phyloP scores from a whole-genome alignment of 2,113 vertebrate species.

The Phrynosoma platyrhinos region DNA sequence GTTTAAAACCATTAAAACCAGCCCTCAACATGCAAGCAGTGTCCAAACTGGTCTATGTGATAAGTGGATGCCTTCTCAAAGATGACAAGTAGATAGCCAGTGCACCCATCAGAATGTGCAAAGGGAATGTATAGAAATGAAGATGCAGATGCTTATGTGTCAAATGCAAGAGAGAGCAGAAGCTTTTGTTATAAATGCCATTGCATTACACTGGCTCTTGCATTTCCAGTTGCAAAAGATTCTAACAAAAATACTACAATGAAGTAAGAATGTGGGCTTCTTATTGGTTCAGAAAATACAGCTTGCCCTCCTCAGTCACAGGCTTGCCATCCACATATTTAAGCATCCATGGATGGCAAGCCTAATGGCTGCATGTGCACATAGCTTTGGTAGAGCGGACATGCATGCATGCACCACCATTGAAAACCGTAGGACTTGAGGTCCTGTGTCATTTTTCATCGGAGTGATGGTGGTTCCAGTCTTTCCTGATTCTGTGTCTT shows the following conservation, averaged over 20 bases:
- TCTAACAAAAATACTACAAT: slow-evolving; percentile 65
- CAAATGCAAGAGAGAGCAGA: slow-evolving; percentile 59
- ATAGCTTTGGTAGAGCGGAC: no score
- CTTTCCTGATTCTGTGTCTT: slow-evolving; percentile 49
- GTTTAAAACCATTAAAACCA: slow-evolving; percentile 45
- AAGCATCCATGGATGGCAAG: no score
- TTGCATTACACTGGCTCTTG: slow-evolving; percentile 59
- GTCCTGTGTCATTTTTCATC: no score
- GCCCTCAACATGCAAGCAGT: slow-evolving; percentile 51
- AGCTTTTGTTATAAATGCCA: slow-evolving; percentile 64
- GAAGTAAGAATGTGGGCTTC: slow-evolving; percentile 54
- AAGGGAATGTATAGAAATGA: slow-evolving; percentile 58
- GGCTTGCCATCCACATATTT: no score
- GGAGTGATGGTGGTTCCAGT: background rate
- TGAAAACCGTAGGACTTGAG: no score
- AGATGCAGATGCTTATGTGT: slow-evolving; percentile 68
- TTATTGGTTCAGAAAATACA: slow-evolving; percentile 58
- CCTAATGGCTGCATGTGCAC: no score
- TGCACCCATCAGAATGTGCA: slow-evolving; percentile 60
- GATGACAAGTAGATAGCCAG: slow-evolving; percentile 49
- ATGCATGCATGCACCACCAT: no score
- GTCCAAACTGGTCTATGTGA: slow-evolving; percentile 62
- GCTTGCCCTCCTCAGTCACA: no score
- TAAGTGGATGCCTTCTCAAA: slow-evolving; percentile 56
- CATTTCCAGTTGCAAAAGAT: slow-evolving; percentile 60